Evolutionary conservation across 1,140 invertebrate genomes (phyloP).

Genomic region (Scaptomyza graminum): DNA sequence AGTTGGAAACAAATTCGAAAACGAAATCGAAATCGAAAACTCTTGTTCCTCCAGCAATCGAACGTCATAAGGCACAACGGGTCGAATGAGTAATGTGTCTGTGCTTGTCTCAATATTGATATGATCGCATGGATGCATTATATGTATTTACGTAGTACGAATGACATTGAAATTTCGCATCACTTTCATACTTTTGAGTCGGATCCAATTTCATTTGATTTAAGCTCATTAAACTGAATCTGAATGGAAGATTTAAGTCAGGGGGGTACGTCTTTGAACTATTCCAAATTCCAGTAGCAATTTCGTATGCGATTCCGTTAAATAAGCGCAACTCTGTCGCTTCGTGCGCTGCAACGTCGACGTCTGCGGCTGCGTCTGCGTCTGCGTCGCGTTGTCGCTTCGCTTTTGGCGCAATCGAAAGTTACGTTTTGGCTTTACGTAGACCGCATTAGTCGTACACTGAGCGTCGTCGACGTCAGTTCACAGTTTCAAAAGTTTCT

Average conservation of each 20-base stretch:
- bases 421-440: slow-evolving; percentile 77
- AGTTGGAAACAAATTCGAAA: slow-evolving; percentile 27
- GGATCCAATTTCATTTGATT: slow-evolving; percentile 29
- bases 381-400: slow-evolving; percentile 10
- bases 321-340: neutral
- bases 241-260: no score
- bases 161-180: slow-evolving; percentile 44
- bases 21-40: slow-evolving; percentile 49
- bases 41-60: slow-evolving; percentile 6
- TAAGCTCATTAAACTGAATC: slow-evolving; percentile 11
- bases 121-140: slow-evolving; percentile 11
- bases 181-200: slow-evolving; percentile 17
- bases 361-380: slow-evolving; percentile 6
- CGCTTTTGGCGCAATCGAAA: slow-evolving; percentile 78
- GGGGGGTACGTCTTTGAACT: no score
- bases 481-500: slow-evolving; percentile 51
- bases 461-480: slow-evolving; percentile 69
- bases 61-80: no score
- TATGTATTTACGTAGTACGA: neutral
- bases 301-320: slow-evolving; percentile 31
- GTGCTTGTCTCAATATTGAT: neutral
- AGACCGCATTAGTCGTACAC: slow-evolving; percentile 71
- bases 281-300: slow-evolving; percentile 16
- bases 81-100: slow-evolving; percentile 31
- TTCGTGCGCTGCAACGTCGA: slow-evolving; percentile 14